These are phyloP conservation scores for Phyllotreta striolata DNA, from an alignment of 2,888 invertebrate species.

Conservation along the genomic window DNA sequence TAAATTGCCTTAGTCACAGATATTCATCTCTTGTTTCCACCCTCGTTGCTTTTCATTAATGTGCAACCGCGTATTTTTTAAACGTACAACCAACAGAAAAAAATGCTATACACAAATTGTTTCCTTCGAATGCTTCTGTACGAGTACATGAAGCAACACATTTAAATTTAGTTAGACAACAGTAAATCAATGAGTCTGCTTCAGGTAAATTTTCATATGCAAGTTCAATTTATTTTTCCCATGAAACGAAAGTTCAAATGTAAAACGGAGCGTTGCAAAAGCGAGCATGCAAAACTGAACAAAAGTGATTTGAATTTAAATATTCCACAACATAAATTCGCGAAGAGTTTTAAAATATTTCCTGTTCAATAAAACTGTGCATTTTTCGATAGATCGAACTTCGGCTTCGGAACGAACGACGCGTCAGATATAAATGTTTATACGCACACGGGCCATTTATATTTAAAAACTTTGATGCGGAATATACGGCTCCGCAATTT, in stretches of 20 bases:
- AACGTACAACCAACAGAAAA: constrained; percentile 20
- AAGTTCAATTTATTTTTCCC: too few species aligned
- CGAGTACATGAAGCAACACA: too few species aligned
- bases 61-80: constrained; percentile 34
- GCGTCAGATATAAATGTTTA: constrained; percentile 44
- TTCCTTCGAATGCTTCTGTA: constrained; percentile 16
- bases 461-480: constrained; percentile 58
- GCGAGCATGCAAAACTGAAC: constrained; percentile 18
- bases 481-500: constrained; percentile 54
- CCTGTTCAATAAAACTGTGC: constrained; percentile 47
- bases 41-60: constrained; percentile 41
- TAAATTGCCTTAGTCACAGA: constrained; percentile 52
- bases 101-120: constrained; percentile 22
- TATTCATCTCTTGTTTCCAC: constrained; percentile 41
- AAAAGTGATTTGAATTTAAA: constrained; percentile 48
- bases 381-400: constrained; percentile 48
- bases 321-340: constrained; percentile 49
- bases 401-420: constrained; percentile 40
- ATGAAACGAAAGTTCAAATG: too few species aligned
- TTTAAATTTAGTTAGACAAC: too few species aligned
- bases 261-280: background rate
- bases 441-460: constrained; percentile 58
- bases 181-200: too few species aligned
- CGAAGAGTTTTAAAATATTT: constrained; percentile 48
- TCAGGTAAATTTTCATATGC: too few species aligned